Conservation (phyloP, 1,140 invertebrate genomes). For the Euborellia annulipes region DNA sequence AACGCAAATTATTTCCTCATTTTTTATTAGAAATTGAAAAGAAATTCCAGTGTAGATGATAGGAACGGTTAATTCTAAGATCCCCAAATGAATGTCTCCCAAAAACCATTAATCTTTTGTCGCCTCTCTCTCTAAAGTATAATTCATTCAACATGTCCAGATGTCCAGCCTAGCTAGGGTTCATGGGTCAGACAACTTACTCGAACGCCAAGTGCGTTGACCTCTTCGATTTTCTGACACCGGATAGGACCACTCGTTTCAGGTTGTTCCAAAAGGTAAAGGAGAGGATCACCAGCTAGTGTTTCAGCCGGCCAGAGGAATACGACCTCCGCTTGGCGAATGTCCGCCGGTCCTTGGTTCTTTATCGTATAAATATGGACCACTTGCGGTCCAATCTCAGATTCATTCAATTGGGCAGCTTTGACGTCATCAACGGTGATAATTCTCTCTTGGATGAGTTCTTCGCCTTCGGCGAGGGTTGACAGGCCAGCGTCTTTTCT, state of each 20-base stretch:
- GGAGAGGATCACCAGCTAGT: slow-evolving; percentile 51
- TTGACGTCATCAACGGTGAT: too few species aligned
- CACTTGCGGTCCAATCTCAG: slow-evolving; percentile 66
- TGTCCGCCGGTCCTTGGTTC: slow-evolving; percentile 67
- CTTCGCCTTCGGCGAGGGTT: too few species aligned
- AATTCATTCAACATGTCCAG: slow-evolving; percentile 22
- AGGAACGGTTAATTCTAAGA: too few species aligned
- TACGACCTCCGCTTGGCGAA: slow-evolving; percentile 58
- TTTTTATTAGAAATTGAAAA: too few species aligned
- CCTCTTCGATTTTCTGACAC: slow-evolving; percentile 49
- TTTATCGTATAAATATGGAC: slow-evolving; percentile 71
- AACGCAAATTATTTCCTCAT: too few species aligned
- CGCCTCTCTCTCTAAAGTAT: background rate
- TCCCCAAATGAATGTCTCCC: slow-evolving; percentile 27
- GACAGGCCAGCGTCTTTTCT: too few species aligned
- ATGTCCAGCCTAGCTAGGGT: too few species aligned
- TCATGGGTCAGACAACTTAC: slow-evolving; percentile 6
- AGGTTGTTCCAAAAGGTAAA: slow-evolving; percentile 78
- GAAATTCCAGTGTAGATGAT: too few species aligned
- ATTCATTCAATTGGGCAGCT: slow-evolving; percentile 30
- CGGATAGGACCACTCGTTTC: slow-evolving; percentile 49
- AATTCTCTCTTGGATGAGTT: too few species aligned
- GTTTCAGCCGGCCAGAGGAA: slow-evolving; percentile 75
- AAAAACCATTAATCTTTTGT: background rate
- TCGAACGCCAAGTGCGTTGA: slow-evolving; percentile 30